These are phyloP conservation scores for Antechinus stuartii DNA, from an alignment of 2,113 vertebrate species.

Conservation along the genomic window DNA sequence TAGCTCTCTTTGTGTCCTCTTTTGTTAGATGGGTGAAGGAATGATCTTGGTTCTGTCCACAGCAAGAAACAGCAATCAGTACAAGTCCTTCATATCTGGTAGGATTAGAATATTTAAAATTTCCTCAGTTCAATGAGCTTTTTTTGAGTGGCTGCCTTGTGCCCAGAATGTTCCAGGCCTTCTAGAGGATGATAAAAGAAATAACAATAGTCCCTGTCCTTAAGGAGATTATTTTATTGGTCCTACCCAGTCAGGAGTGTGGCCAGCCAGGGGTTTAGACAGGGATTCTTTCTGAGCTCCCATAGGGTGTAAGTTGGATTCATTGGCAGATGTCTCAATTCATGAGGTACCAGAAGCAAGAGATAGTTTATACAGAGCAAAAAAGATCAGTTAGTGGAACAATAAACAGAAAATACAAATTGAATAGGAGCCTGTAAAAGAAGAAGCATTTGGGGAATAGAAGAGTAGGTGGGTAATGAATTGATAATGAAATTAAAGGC, in stretches of 20 bases:
- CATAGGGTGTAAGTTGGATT: background rate
- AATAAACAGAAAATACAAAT: background rate
- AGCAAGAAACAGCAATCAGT: background rate
- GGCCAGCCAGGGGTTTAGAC: background rate
- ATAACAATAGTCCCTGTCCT: background rate
- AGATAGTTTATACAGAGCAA: background rate
- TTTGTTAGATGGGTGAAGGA: background rate
- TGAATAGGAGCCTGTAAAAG: background rate
- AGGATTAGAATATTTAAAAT: background rate
- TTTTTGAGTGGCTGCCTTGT: background rate
- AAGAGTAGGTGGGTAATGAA: background rate
- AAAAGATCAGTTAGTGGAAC: background rate
- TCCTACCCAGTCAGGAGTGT: background rate
- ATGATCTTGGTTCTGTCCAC: background rate
- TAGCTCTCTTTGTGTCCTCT: background rate
- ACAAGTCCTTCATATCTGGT: background rate
- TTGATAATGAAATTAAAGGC: background rate
- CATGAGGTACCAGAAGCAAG: background rate
- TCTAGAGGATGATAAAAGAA: background rate
- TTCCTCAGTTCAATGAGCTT: background rate
- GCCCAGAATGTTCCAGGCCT: background rate
- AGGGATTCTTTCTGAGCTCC: background rate
- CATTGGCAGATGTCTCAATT: background rate
- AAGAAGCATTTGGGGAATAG: background rate
- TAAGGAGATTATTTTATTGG: background rate